phyloP scores from a whole-genome alignment of 1,140 invertebrate species.

The Microplitis mediator region DNA sequence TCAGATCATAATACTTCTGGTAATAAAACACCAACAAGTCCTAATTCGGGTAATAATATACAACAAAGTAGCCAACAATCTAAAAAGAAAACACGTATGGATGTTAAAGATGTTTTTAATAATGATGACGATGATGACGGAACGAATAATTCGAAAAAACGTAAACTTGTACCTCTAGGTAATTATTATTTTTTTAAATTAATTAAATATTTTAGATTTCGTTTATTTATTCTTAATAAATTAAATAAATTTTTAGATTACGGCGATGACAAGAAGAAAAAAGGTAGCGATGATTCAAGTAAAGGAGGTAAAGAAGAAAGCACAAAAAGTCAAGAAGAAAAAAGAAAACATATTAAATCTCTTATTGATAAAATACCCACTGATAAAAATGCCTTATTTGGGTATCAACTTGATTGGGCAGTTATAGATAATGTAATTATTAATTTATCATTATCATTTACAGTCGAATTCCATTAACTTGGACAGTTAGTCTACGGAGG shows the following conservation, averaged over 20 bases:
- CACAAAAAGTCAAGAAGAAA: conserved; percentile 87
- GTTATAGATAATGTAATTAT: conserved; percentile 78
- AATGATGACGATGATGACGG: conserved; percentile 86
- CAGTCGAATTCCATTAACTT: too few species aligned
- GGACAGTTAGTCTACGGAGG: too few species aligned
- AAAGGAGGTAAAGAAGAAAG: conserved; percentile 72
- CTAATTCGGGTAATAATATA: conserved; percentile 41
- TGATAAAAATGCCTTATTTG: conserved; percentile 94
- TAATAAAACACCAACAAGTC: conserved; percentile 59
- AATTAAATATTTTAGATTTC: not conserved
- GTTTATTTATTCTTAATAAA: not conserved
- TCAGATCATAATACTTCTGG: conserved; percentile 49
- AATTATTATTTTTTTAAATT: conserved; percentile 25
- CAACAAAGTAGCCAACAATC: conserved; percentile 44
- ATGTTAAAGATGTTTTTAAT: conserved; percentile 90
- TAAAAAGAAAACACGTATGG: conserved; percentile 76
- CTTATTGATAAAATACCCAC: conserved; percentile 99
- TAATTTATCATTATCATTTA: not conserved
- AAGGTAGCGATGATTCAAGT: conserved; percentile 57
- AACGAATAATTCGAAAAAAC: conserved; percentile 71
- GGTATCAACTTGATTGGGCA: conserved; percentile 90
- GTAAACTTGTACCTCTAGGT: conserved; percentile 85
- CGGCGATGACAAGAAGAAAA: conserved; percentile 69
- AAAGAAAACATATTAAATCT: conserved; percentile 93
- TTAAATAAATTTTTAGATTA: conserved; percentile 64